Evolutionary conservation across 2,797 vertebrate species (phyloP).

Genomic region (Platalea minor): DNA sequence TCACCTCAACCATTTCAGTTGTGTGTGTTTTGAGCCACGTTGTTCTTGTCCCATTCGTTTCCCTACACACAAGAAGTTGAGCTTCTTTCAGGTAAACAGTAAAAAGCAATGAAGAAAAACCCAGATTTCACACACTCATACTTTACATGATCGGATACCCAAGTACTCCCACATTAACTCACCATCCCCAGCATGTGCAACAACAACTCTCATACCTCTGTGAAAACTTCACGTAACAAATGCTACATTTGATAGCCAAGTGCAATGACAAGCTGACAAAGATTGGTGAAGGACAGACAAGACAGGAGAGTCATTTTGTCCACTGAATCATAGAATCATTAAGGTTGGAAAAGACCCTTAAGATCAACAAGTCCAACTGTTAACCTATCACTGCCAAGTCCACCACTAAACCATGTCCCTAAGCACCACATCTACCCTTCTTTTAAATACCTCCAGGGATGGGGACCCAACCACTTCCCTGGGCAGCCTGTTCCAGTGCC

Average conservation of each 20-base stretch:
- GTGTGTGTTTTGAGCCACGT: not conserved
- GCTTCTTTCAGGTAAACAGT: not conserved
- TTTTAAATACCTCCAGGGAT: no score
- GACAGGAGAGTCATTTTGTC: not conserved
- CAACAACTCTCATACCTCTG: not conserved
- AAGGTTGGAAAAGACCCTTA: no score
- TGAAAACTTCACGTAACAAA: not conserved
- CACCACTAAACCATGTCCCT: no score
- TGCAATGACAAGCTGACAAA: not conserved
- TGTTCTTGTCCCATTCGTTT: not conserved
- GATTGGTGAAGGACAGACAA: not conserved
- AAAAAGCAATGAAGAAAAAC: not conserved
- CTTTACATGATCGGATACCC: not conserved
- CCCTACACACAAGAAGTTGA: not conserved
- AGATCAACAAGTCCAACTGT: no score
- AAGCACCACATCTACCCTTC: no score
- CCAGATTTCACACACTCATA: not conserved
- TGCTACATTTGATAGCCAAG: not conserved
- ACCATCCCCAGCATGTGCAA: accelerated
- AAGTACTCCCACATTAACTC: not conserved
- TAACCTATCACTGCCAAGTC: no score
- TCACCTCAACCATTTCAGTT: not conserved
- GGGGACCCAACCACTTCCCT: no score
- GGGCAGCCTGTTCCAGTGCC: no score
- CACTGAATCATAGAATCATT: not conserved